Base-by-base conservation (phyloP, 2,113 vertebrate species). In the Eubucco bourcierii region DNA sequence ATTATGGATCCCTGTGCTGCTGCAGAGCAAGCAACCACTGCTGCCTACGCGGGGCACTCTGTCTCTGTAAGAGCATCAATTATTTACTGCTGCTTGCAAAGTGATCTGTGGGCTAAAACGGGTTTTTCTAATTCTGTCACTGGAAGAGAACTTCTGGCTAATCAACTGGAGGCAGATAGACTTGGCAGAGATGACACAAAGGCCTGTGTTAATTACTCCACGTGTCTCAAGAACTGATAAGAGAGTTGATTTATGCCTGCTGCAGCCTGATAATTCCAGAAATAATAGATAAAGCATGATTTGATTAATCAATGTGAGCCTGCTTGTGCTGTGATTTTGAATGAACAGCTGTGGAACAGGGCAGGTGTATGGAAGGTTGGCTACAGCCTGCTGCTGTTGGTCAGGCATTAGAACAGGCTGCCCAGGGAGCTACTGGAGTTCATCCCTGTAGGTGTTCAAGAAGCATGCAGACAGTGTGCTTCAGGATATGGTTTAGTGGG, bases 111-210 rank as follows among this genome's bases (percentile, higher is more conserved):
- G 80, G 46, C 53, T 59, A 50, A 87, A 84, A 91, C 20, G 46
- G 46, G n/a, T 6, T 93, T 90, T 93, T 87, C 85, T 84, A 77
- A 81, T 94, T 78, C 78, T 31, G 46, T 59, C 81, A 25, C 33
- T 44, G 53, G 78, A 73, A 74, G 61, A 84, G 81, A 91, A 82
- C 82, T 87, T 55, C 39, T 77, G 86, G 70, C 75, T 87, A 81
- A 95, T 89, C 74, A 23, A 59, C 82, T 55, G 74, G 85, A 80
- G 68, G 73, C 88, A 91, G 81, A 79, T 76, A 81, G 88, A 78
- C 47, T 7, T 11, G 71, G 70, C 61, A 84, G 71, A 84, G 34
- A 52, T 68, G 88, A 33, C 52, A 74, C 23, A 66, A 67, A 91
- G 79, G 75, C 79, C 78, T 55, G 58, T 8, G 5, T 52, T 87